Conservation (phyloP, 2,888 invertebrate species). For the Ctena decussata region DNA sequence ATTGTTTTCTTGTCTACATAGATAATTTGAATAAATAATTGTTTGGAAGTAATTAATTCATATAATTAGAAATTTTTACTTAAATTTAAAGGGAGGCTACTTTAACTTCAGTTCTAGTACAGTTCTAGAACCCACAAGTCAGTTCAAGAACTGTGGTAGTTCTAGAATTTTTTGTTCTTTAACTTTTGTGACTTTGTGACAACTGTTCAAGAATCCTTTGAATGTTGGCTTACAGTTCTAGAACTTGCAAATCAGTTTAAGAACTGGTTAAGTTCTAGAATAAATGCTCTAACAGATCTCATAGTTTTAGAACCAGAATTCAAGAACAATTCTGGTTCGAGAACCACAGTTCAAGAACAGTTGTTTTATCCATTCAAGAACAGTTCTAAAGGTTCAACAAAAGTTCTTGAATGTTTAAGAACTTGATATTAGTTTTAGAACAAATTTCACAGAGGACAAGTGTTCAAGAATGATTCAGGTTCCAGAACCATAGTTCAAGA, state of each 20-base stretch:
- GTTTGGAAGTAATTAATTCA: too few relatives aligned
- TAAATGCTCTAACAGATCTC: background rate
- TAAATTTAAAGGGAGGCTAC: too few relatives aligned
- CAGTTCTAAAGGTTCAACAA: constrained; percentile 22
- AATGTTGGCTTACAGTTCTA: background rate
- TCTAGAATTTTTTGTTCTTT: background rate
- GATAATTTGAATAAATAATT: too few relatives aligned
- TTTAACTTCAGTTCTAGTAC: too few relatives aligned
- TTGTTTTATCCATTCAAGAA: constrained; percentile 23
- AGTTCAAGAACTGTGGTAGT: background rate
- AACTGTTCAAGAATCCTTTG: too few relatives aligned
- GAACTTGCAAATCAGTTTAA: background rate
- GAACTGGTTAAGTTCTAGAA: background rate
- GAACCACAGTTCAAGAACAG: constrained; percentile 21
- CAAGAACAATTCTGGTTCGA: constrained; percentile 4
- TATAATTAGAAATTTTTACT: too few relatives aligned
- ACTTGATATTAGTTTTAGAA: constrained; percentile 25
- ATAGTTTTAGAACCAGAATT: constrained; percentile 5
- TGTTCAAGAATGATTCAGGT: too few relatives aligned
- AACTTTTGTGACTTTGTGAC: too few relatives aligned
- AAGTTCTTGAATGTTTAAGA: constrained; percentile 31
- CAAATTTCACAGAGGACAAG: too few relatives aligned
- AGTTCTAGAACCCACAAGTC: background rate
- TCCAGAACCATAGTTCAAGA: too few relatives aligned
- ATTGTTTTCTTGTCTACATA: too few relatives aligned